Evolutionary conservation across 2,797 vertebrate species (phyloP), one percentile per base, ranked within the genome.

Genomic region (Catharus ustulatus): DNA sequence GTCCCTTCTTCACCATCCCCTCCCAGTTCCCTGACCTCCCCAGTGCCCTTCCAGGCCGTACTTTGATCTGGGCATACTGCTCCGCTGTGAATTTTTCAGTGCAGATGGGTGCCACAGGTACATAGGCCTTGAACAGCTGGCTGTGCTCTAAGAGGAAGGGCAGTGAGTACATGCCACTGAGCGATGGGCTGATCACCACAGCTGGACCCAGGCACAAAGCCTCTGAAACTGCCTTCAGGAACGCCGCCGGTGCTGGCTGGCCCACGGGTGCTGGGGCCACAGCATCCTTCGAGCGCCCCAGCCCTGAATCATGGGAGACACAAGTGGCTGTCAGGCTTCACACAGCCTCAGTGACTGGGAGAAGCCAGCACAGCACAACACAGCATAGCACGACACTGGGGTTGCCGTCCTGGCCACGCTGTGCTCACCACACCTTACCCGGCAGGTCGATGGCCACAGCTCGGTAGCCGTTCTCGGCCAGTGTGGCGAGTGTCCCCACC

Each of bases 91-190:
- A 98, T 87, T 98, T 99, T 20, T 99, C 99, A 0, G 99, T 99
- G 97, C 99, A 99, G 97, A 99, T 99, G 68, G 99, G 99, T 15
- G 99, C 99, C 34, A 99, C 97, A 0, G 99, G 99, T 61, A 99
- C 88, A 32, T 98, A 99, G 21, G 98, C 99, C 77, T 97, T 98
- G 19, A 99, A 62, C 91, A 98, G 97, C 36, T 97, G 94, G 63
- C 96, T 97, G 81, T 99, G 98, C 92, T 98, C 97, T 13, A 98
- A 95, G 78, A 99, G 98, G 98, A 99, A 99, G 14, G 99, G 99
- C 78, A 99, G 98, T 3, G 99, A 99, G 95, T 99, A 99, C 99
- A 99, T 99, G 92, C 99, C 99, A 3, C 99, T 99, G 93, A 99
- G 97, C 0, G 99, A 99, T 0, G 99, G 99, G 96, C 99, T 99